Conservation (phyloP, 2,888 invertebrate genomes). For the Ochlodes sylvanus region DNA sequence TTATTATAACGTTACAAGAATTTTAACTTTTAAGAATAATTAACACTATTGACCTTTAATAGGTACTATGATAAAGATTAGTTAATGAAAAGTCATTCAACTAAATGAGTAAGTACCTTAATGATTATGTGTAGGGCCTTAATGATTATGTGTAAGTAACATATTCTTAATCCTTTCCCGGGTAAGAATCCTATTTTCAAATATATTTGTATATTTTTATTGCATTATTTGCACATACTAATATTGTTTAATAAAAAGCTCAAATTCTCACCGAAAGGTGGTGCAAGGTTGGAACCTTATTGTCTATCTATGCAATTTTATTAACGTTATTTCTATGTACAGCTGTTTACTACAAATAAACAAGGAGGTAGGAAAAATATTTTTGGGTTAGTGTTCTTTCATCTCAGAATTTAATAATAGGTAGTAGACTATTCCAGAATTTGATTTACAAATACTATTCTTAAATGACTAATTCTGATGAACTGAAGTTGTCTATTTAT, state of each 20-base stretch:
- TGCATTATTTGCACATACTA: too few relatives aligned
- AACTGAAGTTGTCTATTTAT: neutral
- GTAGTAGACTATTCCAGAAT: neutral
- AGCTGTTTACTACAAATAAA: neutral
- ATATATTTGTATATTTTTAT: too few relatives aligned
- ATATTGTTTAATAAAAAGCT: too few relatives aligned
- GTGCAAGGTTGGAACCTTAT: too few relatives aligned
- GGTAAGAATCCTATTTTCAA: too few relatives aligned
- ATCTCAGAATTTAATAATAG: neutral
- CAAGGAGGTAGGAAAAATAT: conserved; percentile 1
- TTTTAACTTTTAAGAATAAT: neutral
- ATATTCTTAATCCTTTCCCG: too few relatives aligned
- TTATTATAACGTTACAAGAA: neutral
- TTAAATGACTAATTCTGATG: neutral
- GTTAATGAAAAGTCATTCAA: neutral
- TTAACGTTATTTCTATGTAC: too few relatives aligned
- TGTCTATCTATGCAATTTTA: too few relatives aligned
- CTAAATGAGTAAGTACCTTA: too few relatives aligned
- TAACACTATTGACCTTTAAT: neutral
- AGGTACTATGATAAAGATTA: conserved; percentile 13
- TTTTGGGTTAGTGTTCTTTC: neutral
- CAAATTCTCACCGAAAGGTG: too few relatives aligned
- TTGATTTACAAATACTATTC: neutral
- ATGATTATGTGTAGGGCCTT: too few relatives aligned
- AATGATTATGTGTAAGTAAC: too few relatives aligned